Base-by-base conservation (phyloP, 2,888 invertebrate species). In the Drymonia ruficornis region DNA sequence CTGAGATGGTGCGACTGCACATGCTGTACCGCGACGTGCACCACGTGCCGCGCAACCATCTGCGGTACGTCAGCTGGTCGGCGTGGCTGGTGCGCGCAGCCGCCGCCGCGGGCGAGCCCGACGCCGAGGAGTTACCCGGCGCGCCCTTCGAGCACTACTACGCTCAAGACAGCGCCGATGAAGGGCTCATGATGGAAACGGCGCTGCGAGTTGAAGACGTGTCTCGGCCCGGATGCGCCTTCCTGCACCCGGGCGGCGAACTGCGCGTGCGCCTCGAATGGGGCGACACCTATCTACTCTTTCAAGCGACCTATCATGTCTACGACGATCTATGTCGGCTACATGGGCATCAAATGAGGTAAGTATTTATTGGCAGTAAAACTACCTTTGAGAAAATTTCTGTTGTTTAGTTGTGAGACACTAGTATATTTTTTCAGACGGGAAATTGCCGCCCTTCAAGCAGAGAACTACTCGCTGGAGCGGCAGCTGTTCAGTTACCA, bases 321-420 rank as follows among this genome's bases (percentile, higher is more conserved):
- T 96, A 96, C 82, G 97, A 97, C 82, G 97, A 97, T 85, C 95
- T 97, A 45, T 95, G 95, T 72, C 94, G 96, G 65, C 91, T 96
- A 60, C 97, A 97, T 84, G 96, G 96, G 83, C 96, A 96, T 79
- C 97, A 97, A 81, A 97, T 97, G 97, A 95, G 95, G 96, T 96
- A 85, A 79, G 81, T 62, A 52, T 53, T n/a, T n/a, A 28, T 48
- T 31, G 28, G 23, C 18, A 11, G 13, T 12, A 34, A n/a, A 0
- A 15, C 5, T 40, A 40, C n/a, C n/a, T n/a, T n/a, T 40, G 16
- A 42, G 18, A 42, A 42, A n/a, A 9, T 13, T n/a, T 1, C 6
- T 6, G 0, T 23, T 44, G 46, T 42, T 40, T 16, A 13, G 15
- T 8, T 16, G 9, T 31, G 29, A 38, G 9, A 47, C 12, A 31